Evolutionary conservation across 37 sponge, comb jelly and placozoan genomes (phyloP), one percentile per base, ranked within the genome.

Genomic region (Corticium candelabrum): DNA sequence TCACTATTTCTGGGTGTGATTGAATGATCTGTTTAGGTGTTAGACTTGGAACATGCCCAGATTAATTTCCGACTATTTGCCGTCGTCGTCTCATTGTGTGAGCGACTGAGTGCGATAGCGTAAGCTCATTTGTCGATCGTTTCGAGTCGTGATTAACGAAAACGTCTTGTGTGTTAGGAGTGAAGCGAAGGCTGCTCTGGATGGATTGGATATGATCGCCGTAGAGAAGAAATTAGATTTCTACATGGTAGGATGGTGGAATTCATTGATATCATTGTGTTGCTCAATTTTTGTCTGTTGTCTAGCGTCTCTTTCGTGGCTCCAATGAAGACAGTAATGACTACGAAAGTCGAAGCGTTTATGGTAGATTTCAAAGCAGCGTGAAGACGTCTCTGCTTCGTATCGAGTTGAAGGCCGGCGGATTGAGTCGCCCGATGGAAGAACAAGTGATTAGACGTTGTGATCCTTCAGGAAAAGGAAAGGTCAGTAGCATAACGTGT

Each of bases 321-420:
- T 11, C 62, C 62, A 21, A 50, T 21, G 62, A 50, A 21, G 62
- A 50, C 11, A 21, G 21, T 50, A n/a, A n/a, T n/a, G n/a, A n/a
- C n/a, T n/a, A n/a, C n/a, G n/a, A n/a, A n/a, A n/a, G n/a, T n/a
- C n/a, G 56, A 5, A 43, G 56, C 11, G 11, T 5, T 43, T 5
- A 43, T 43, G 56, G 56, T 11, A 11, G 29, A 70, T 70, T 5
- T 7, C 5, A 15, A 4, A 4, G 33, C 21, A 35, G 5, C 7
- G 21, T 70, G 5, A 34, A 70, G 31, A 15, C 73, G 7, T 7
- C 5, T 32, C 29, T 29, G 4, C 73, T 70, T 34, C 73, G 36
- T 7, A 70, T 70, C 4, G 73, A 70, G 21, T 32, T 70, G 35
- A 70, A 70, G 73, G 73, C 73, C 4, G 73, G 73, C 73, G 73